phyloP scores from a whole-genome alignment of 2,113 vertebrate species.

The Rhea pennata region DNA sequence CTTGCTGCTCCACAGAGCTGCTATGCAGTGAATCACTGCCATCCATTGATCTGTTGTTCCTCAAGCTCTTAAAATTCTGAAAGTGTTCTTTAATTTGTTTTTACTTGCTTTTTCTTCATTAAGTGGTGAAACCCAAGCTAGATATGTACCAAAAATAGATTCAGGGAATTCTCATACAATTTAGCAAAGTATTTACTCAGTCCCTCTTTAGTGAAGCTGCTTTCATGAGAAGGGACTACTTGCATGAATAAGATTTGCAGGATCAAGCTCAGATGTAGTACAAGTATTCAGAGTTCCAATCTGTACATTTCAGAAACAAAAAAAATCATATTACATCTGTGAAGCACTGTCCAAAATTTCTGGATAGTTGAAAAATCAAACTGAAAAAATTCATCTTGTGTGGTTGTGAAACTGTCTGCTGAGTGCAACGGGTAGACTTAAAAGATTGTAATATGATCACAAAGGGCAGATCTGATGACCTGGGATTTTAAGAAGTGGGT shows the following conservation, averaged over 20 bases:
- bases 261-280: not conserved
- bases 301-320: not conserved
- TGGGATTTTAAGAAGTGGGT: not conserved
- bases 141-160: constrained; percentile 38
- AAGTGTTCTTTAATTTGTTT: constrained; percentile 55
- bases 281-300: not conserved
- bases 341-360: not conserved
- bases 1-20: not conserved
- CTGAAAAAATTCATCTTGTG: not conserved
- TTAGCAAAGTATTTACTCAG: constrained; percentile 32
- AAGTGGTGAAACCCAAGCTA: constrained; percentile 36
- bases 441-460: not conserved
- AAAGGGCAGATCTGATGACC: constrained; percentile 4
- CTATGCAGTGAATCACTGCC: not conserved
- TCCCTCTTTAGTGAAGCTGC: constrained; percentile 36
- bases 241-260: constrained; percentile 17
- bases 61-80: constrained; percentile 26
- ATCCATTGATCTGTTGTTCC: not conserved
- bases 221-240: constrained; percentile 46
- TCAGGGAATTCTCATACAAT: constrained; percentile 54
- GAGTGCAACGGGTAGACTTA: not conserved
- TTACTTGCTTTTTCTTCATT: constrained; percentile 60
- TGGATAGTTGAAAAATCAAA: constrained; percentile 3
- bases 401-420: constrained; percentile 32
- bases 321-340: not conserved